Conservation (phyloP, 2,113 vertebrate genomes). For the Bolborhynchus lineola region DNA sequence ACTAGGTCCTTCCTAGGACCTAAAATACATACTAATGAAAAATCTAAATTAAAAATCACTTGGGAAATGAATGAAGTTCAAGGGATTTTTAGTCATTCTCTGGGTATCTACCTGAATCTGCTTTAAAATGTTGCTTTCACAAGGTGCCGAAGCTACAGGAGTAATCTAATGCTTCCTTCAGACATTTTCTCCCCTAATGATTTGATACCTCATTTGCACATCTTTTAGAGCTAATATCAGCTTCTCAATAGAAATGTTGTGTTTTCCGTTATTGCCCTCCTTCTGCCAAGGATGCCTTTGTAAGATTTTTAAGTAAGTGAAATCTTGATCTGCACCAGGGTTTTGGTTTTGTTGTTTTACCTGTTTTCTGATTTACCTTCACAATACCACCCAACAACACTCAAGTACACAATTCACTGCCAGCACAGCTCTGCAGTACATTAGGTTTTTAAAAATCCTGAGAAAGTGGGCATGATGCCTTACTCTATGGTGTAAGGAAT, state of each 20-base stretch:
- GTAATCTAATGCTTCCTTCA: not conserved
- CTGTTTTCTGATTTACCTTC: not conserved
- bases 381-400: not conserved
- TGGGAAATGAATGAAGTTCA: not conserved
- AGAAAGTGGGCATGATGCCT: not conserved
- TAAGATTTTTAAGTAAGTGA: not conserved
- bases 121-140: not conserved
- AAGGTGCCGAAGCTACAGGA: not conserved
- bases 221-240: not conserved
- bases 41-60: not conserved
- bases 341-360: not conserved
- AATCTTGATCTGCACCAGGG: accelerated
- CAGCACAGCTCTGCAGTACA: not conserved
- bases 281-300: not conserved
- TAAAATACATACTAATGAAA: not conserved
- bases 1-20: not conserved
- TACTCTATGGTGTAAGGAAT: accelerated
- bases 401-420: not conserved
- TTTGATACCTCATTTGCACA: not conserved
- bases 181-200: not conserved
- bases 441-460: not conserved
- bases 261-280: not conserved
- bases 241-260: not conserved
- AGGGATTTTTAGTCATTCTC: not conserved
- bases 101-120: not conserved